Evolutionary conservation across 2,888 invertebrate species (phyloP).

Genomic region (Nycteola revayana): DNA sequence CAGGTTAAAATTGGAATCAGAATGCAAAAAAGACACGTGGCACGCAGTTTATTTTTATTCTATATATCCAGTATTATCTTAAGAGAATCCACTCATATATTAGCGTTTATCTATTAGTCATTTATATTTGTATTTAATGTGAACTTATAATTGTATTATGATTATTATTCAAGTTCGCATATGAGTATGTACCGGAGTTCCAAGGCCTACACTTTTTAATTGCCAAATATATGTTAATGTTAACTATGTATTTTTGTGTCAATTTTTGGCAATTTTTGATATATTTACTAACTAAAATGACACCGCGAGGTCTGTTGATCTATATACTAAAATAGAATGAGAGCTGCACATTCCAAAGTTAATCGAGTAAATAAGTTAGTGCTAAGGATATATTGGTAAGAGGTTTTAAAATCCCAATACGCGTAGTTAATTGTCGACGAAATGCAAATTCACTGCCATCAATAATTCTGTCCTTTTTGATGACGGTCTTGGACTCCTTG

Average conservation of each 20-base stretch:
- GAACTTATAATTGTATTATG: slow-evolving; percentile 42
- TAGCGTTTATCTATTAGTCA: slow-evolving; percentile 39
- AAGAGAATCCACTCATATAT: slow-evolving; percentile 38
- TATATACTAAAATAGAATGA: slow-evolving; percentile 7
- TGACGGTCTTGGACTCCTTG: slow-evolving; percentile 47
- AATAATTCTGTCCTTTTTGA: slow-evolving; percentile 15
- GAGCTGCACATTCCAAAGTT: slow-evolving; percentile 32
- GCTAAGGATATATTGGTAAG: slow-evolving; percentile 12
- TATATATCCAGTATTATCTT: slow-evolving; percentile 47
- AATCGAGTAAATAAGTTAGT: slow-evolving; percentile 22
- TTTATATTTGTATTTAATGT: slow-evolving; percentile 47
- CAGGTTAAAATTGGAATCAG: no score
- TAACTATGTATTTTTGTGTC: slow-evolving; percentile 21
- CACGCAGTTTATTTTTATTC: slow-evolving; percentile 37
- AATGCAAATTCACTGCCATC: slow-evolving; percentile 30
- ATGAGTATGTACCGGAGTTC: slow-evolving; percentile 40
- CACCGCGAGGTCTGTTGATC: slow-evolving; percentile 10
- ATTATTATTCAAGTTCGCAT: slow-evolving; percentile 26
- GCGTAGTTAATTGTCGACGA: no score
- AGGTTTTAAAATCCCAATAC: not conserved
- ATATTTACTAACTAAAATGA: slow-evolving; percentile 17
- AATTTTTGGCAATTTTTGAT: slow-evolving; percentile 26
- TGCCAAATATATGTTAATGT: slow-evolving; percentile 31
- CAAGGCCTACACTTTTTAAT: slow-evolving; percentile 46
- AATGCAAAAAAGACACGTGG: slow-evolving; percentile 8